Evolutionary conservation across 2,113 vertebrate species (phyloP), one percentile per base, ranked within the genome.

Genomic region (Oplegnathus fasciatus): DNA sequence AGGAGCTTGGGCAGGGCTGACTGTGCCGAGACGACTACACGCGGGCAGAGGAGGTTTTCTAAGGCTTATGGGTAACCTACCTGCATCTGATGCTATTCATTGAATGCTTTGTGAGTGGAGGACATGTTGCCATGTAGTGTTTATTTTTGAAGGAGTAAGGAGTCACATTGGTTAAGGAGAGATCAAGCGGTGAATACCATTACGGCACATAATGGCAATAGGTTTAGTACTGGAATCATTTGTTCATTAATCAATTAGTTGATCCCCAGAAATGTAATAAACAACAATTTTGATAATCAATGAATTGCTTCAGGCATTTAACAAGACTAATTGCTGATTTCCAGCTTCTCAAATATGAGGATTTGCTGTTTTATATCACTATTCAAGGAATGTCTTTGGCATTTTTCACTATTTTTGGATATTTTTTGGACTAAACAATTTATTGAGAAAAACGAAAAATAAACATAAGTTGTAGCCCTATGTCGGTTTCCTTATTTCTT

Each of bases 1-100:
- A 82, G 74, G 94, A 95, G 95, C 93, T 92, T 90, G 94, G 94
- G 93, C 91, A 90, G 72, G 87, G 91, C 78, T 30, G 85, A 48
- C 58, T 24, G 82, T 55, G 26, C 48, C 0, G 40, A 69, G 82
- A 48, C 13, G 2, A 60, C 40, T 37, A 55, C 46, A 58, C 26
- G 44, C 62, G 83, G 84, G 78, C 48, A 87, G 85, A 88, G 30
- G 37, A 61, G n/a, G 67, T n/a, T 55, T 32, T 74, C 78, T 62
- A 5, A 44, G 18, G 61, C 30, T 84, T 13, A 57, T 71, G 75
- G 71, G 32, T 20, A 44, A 74, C 37, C 50, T 55, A 13, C 62
- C 64, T 28, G 24, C 40, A 80, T 82, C 57, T 52, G 52, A 66
- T 34, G 66, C 37, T 20, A 4, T 76, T 76, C 30, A 48, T 0